These are phyloP conservation scores for Haemorhous mexicanus DNA, from an alignment of 2,113 vertebrate genomes.

Conservation along the genomic window DNA sequence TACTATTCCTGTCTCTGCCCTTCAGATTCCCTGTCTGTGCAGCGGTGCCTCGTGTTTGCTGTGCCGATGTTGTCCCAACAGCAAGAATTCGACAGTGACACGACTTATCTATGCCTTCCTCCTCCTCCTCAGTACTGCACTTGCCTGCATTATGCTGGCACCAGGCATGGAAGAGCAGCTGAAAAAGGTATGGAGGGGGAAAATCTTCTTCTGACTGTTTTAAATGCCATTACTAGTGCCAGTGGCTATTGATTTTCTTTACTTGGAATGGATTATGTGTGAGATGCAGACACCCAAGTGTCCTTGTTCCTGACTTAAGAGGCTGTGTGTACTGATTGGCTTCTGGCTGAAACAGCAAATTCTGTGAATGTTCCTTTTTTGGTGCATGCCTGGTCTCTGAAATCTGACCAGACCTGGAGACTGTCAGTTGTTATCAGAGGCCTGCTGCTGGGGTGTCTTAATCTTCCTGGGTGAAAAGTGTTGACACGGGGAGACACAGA, in stretches of 20 bases:
- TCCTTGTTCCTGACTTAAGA: background rate
- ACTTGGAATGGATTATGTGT: background rate
- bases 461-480: background rate
- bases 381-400: background rate
- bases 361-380: background rate
- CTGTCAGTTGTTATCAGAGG: background rate
- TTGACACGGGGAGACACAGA: background rate
- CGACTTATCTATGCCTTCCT: constrained; percentile 87
- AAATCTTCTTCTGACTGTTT: background rate
- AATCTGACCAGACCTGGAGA: background rate
- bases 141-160: constrained; percentile 85
- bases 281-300: background rate
- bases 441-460: background rate
- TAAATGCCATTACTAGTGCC: background rate
- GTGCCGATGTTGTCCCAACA: constrained; percentile 84
- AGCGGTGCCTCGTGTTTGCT: constrained; percentile 83
- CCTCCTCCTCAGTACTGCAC: constrained; percentile 81
- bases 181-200: constrained; percentile 74
- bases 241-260: background rate
- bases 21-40: constrained; percentile 87
- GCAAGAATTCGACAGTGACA: constrained; percentile 86
- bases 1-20: background rate
- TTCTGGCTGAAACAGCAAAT: background rate
- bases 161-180: constrained; percentile 83
- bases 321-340: fast-evolving